Conservation (phyloP, 92 coral and sea anemone species). For the Porites rus region DNA sequence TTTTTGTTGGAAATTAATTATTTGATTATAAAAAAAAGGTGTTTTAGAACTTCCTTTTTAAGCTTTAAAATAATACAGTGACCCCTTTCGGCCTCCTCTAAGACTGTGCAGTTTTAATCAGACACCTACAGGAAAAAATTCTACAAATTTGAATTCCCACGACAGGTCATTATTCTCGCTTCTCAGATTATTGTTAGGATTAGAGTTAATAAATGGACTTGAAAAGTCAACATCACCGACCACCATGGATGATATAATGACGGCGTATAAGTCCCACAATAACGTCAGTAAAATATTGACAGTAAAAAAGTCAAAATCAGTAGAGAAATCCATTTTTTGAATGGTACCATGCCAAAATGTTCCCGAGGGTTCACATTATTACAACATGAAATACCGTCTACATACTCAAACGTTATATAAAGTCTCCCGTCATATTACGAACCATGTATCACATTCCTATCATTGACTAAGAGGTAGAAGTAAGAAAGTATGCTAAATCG, state of each 20-base stretch:
- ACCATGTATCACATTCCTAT: no score
- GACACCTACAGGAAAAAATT: constrained; percentile 1
- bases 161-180: background rate
- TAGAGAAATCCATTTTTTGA: no score
- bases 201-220: background rate
- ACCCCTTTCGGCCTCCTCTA: constrained; percentile 20
- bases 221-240: background rate
- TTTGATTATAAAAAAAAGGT: no score
- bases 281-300: background rate
- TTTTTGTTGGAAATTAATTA: no score
- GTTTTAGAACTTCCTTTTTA: background rate
- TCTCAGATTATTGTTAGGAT: background rate
- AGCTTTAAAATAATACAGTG: background rate
- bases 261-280: background rate
- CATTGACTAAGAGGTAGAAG: no score
- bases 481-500: no score
- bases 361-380: no score
- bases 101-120: background rate
- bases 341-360: no score
- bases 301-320: no score
- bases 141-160: background rate
- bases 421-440: no score
- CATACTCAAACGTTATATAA: no score
- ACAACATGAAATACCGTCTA: no score
- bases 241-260: background rate